Conservation (phyloP, 2,888 invertebrate genomes). For the Ypsolopha scabrella region DNA sequence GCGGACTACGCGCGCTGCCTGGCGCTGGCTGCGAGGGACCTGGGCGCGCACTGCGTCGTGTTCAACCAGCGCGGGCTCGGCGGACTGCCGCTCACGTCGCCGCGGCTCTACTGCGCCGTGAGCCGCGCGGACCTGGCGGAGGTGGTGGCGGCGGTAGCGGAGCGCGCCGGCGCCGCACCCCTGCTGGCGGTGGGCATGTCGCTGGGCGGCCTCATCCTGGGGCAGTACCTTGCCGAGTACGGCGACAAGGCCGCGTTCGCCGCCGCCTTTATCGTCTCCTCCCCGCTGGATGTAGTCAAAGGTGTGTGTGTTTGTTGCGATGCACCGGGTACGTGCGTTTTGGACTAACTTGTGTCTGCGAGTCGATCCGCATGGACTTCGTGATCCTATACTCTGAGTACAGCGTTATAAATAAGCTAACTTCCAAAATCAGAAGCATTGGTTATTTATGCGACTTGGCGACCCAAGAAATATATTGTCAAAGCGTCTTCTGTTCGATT, state of each 20-base stretch:
- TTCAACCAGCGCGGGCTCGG: constrained; percentile 85
- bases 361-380: too few species aligned
- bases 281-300: constrained; percentile 84
- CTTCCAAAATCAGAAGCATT: too few species aligned
- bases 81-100: constrained; percentile 80
- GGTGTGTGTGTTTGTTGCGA: constrained; percentile 29
- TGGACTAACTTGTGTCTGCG: too few species aligned
- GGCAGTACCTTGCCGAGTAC: constrained; percentile 80
- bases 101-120: constrained; percentile 86
- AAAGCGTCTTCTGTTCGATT: too few species aligned
- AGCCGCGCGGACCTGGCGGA: constrained; percentile 83
- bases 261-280: constrained; percentile 83
- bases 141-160: constrained; percentile 77
- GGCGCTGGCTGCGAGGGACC: constrained; percentile 73
- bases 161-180: constrained; percentile 70
- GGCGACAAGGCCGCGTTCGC: constrained; percentile 68
- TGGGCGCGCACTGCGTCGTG: constrained; percentile 77
- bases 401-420: too few species aligned
- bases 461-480: too few species aligned
- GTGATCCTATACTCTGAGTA: too few species aligned
- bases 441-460: too few species aligned
- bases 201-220: constrained; percentile 82
- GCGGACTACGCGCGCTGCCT: constrained; percentile 85
- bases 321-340: too few species aligned
- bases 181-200: constrained; percentile 85